A percentile compares a stretch with the other conserved stretches of the same genome.
Evolutionary conservation across 2,113 vertebrate species (phyloP).

Genomic region (Megatriorchis doriae): DNA sequence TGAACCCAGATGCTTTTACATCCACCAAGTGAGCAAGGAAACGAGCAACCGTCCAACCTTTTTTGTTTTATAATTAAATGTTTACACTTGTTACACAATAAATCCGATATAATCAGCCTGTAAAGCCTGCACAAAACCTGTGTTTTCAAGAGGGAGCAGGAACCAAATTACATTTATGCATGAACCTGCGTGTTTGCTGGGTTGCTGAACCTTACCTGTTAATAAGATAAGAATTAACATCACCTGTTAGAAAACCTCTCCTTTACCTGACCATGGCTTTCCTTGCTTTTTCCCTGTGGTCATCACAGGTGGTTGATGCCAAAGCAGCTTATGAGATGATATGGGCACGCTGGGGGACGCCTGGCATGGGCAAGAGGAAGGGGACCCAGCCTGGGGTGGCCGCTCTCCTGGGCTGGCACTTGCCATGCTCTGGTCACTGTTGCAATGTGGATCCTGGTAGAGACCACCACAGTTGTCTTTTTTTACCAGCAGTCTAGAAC

Average conservation of each 20-base stretch:
- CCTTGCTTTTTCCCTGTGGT: not conserved
- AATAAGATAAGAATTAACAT: not conserved
- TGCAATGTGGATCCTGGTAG: not conserved
- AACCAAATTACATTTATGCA: not conserved
- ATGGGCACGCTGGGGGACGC: rapidly evolving
- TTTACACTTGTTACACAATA: conserved; percentile 1
- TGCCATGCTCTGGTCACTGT: not conserved
- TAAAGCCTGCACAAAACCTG: not conserved
- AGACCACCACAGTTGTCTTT: rapidly evolving
- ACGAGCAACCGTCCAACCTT: not conserved
- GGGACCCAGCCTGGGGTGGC: not conserved
- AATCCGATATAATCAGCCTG: not conserved
- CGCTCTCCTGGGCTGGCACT: not conserved
- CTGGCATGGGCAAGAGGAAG: not conserved
- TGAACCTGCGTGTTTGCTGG: not conserved
- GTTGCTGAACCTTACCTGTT: not conserved
- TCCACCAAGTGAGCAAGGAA: not conserved
- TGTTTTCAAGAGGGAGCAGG: not conserved
- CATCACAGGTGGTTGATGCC: not conserved
- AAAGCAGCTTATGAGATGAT: not conserved
- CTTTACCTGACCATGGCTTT: not conserved
- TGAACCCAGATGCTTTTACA: not conserved
- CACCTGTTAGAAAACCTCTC: not conserved
- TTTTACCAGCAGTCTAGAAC: not conserved
- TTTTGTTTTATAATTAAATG: conserved; percentile 36